phyloP scores from a whole-genome alignment of 35 echinoderm and acorn worm species.

The Hemicentrotus pulcherrimus region DNA sequence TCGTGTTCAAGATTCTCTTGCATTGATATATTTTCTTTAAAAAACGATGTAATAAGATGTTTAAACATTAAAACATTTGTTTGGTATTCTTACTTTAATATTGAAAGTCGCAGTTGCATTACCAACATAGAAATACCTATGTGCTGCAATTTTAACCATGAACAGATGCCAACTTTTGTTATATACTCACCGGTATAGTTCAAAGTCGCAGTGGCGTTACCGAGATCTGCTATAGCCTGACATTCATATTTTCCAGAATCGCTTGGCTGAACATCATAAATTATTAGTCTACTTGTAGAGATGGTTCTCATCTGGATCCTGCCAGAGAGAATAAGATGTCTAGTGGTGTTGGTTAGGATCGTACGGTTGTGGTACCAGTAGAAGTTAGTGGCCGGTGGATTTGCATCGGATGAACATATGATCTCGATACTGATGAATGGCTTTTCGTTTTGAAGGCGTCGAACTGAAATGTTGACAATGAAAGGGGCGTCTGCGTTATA shows the following conservation, averaged over 20 bases:
- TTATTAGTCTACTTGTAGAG: background rate
- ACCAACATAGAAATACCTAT: too few species aligned
- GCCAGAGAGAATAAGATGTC: background rate
- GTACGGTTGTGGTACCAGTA: background rate
- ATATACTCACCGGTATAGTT: background rate
- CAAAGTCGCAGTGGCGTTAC: background rate
- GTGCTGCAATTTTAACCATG: too few species aligned
- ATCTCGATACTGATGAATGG: background rate
- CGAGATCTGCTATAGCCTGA: background rate
- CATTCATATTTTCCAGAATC: background rate
- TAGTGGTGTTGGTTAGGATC: background rate
- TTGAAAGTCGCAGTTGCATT: too few species aligned
- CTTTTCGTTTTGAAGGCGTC: background rate
- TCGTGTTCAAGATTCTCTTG: too few species aligned
- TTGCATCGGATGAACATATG: background rate
- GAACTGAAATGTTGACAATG: background rate
- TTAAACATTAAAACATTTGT: too few species aligned
- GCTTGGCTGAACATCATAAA: background rate
- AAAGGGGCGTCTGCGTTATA: background rate
- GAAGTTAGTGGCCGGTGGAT: background rate
- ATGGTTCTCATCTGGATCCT: background rate
- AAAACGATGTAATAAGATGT: too few species aligned
- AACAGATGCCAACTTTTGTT: background rate
- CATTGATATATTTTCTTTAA: too few species aligned
- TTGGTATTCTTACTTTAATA: too few species aligned